A percentile compares a stretch with the other conserved stretches of the same genome.
phyloP scores from a whole-genome alignment of 2,113 vertebrate species.

The Morone chrysops region DNA sequence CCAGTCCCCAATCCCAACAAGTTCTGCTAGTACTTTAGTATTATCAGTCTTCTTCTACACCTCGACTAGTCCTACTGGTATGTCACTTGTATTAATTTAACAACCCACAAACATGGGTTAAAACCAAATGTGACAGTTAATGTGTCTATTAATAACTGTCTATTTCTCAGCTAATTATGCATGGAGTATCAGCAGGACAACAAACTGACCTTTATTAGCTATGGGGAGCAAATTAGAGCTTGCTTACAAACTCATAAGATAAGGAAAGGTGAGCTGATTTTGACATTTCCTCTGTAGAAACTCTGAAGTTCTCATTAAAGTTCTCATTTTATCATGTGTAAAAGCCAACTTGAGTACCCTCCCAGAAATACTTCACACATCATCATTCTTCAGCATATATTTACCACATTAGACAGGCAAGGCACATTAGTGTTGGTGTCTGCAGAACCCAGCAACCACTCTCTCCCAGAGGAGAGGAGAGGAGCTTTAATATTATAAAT shows the following conservation, averaged over 20 bases:
- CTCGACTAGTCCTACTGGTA: no score
- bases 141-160: slow-evolving; percentile 62
- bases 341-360: background rate
- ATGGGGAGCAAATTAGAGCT: slow-evolving; percentile 48
- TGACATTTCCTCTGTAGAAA: slow-evolving; percentile 23
- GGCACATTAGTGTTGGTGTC: slow-evolving; percentile 6
- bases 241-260: background rate
- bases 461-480: background rate
- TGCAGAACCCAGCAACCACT: background rate
- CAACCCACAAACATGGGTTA: no score
- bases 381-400: background rate
- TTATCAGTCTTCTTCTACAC: no score
- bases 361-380: background rate
- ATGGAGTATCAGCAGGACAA: slow-evolving; percentile 33
- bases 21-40: no score
- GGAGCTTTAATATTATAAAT: slow-evolving; percentile 23
- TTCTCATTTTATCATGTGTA: background rate
- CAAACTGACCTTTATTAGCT: slow-evolving; percentile 61
- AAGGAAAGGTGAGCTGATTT: slow-evolving; percentile 8
- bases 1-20: background rate
- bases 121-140: no score
- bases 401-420: background rate
- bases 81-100: no score
- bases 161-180: slow-evolving; percentile 51
- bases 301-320: background rate